Evolutionary conservation across 2,113 vertebrate species (phyloP).

Genomic region (Dunckerocampus dactyliophorus): DNA sequence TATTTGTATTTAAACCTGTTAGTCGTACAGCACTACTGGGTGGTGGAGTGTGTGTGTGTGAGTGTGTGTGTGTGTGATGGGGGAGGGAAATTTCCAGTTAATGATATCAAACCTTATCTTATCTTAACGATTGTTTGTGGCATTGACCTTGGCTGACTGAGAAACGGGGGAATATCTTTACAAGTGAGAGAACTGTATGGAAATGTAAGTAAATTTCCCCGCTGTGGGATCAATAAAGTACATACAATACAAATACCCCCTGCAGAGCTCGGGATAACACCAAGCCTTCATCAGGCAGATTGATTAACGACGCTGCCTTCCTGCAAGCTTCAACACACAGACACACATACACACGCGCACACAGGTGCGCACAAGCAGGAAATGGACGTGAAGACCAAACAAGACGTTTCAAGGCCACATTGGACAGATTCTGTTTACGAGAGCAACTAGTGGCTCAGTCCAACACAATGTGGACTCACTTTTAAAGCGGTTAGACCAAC

Average conservation of each 20-base stretch:
- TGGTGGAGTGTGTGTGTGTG: too few species aligned
- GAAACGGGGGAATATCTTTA: constrained; percentile 36
- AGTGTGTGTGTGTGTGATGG: too few species aligned
- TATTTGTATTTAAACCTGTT: too few species aligned
- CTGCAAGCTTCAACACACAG: constrained; percentile 7
- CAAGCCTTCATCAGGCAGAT: constrained; percentile 53
- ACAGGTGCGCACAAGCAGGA: constrained; percentile 39
- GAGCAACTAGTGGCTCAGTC: too few species aligned
- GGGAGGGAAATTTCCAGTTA: constrained; percentile 27
- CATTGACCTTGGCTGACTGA: constrained; percentile 49
- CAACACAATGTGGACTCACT: too few species aligned
- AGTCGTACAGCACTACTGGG: too few species aligned
- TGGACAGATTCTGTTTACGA: background rate
- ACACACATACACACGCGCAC: too few species aligned
- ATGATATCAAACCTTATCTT: constrained; percentile 66
- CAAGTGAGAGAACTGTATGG: constrained; percentile 41
- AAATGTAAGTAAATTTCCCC: too few species aligned
- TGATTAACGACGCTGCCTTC: constrained; percentile 57
- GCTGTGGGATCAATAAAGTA: too few species aligned
- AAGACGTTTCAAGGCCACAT: background rate
- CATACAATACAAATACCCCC: background rate
- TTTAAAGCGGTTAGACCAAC: too few species aligned
- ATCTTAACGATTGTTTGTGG: constrained; percentile 35
- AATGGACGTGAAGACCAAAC: constrained; percentile 23
- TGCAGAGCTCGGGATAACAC: constrained; percentile 35